Evolutionary conservation across 2,113 vertebrate genomes (phyloP), one percentile per base, ranked within the genome.

Genomic region (Muntiacus reevesi): DNA sequence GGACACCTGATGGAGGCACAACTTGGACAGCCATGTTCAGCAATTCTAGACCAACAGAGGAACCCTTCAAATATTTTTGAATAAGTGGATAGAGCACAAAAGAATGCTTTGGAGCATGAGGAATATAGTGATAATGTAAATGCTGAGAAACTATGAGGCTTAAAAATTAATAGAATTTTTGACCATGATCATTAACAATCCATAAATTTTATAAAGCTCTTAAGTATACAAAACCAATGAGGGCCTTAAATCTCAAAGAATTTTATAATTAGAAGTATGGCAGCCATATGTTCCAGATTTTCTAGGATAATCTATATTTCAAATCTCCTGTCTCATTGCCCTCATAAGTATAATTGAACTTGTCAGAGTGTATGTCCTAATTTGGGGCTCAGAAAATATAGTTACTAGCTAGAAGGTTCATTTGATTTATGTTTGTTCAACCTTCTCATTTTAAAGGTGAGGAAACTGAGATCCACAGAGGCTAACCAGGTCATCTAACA

Each of bases 121-220:
- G 76, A 94, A 83, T 50, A 79, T 0, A 60, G 23, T 94, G 40
- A 93, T 50, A 97, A n/a, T 83, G 25, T 57, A 78, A 96, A 94
- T 40, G 45, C 60, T 92, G 45, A 90, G 28, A 85, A 95, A 89
- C 43, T 33, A 40, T 5, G n/a, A 94, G 19, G 40, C 55, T 95
- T 85, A 95, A 94, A 97, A 97, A 90, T 88, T 91, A 93, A 95
- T 86, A 94, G 50, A 76, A 96, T 97, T 90, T 89, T 47, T 92
- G 76, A 40, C 54, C 71, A 82, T 59, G 79, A 96, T 96, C 64
- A 92, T 92, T 94, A 96, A 90, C 3, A 28, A 95, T 59, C 78
- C 71, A 92, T 83, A 95, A 79, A 95, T 89, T 97, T 89, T 96
- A 45, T 43, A 59, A 97, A 91, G 64, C 90, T 88, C 82, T 91